These are phyloP conservation scores for Limnothrissa miodon DNA, from an alignment of 2,113 vertebrate species.

Conservation along the genomic window DNA sequence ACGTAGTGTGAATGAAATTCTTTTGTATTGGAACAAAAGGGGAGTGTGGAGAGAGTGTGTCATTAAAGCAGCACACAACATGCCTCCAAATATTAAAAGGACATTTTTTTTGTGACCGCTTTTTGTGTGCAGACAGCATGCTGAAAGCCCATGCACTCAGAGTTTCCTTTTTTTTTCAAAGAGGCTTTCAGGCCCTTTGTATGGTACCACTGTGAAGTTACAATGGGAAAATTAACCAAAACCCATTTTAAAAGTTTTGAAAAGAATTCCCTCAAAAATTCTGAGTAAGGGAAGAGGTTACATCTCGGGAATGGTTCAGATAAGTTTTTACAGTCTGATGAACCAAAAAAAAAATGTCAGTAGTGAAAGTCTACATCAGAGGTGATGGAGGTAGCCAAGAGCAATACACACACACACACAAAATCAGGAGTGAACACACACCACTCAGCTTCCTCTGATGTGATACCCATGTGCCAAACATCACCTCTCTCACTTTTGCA, in stretches of 20 bases:
- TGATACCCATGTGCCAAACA: slow-evolving; percentile 53
- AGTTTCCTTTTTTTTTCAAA: neutral
- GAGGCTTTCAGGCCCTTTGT: neutral
- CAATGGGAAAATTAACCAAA: too few relatives aligned
- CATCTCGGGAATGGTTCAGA: neutral
- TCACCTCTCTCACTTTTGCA: slow-evolving; percentile 58
- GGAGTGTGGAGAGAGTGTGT: neutral
- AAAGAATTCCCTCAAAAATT: too few relatives aligned
- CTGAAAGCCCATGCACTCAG: neutral
- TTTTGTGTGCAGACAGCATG: neutral
- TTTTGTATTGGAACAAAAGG: neutral
- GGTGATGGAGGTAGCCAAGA: neutral
- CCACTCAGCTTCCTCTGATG: slow-evolving; percentile 38
- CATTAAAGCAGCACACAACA: neutral
- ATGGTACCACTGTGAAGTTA: too few relatives aligned
- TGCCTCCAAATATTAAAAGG: neutral
- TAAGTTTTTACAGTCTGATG: neutral
- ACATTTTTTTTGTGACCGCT: neutral
- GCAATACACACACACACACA: neutral
- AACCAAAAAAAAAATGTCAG: neutral
- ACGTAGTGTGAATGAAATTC: neutral
- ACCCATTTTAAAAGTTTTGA: too few relatives aligned
- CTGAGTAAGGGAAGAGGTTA: neutral
- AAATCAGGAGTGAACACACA: too few relatives aligned
- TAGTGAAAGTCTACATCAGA: neutral